Evolutionary conservation across 2,113 vertebrate genomes (phyloP), one percentile per base, ranked within the genome.

Genomic region (Oryzias curvinotus): DNA sequence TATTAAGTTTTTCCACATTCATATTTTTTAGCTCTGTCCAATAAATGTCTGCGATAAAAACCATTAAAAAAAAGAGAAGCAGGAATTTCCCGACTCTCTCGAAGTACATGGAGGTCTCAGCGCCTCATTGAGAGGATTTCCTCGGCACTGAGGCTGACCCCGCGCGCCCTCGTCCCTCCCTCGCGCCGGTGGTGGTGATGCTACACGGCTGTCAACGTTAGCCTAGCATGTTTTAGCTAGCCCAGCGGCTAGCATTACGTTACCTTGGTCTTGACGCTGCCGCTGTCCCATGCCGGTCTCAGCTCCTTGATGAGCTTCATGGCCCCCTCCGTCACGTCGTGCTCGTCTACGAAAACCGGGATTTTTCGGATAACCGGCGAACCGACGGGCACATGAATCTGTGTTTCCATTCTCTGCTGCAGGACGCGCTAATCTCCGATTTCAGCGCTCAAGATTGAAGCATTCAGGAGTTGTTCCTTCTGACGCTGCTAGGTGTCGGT

Each of bases 251-350:
- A 62, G 51, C 44, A 5, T 77, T 88, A 98, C 96, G 6, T 77
- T 89, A 98, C 96, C 96, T 98, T 98, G 65, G 95, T 98, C 66
- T 86, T 91, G 81, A 97, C 92, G 21, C 61, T 84, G 66, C 78
- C 83, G 17, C 81, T 45, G 44, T 94, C 92, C 96, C 96, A 97
- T 36, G 79, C 78, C 36, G 96, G 96, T 84, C 96, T 91, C 64
- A 98, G 94, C 84, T 93, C 91, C 72, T 90, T 92, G 25, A 98
- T 92, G 51, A 98, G 91, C 83, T 89, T 85, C 89, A 97, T 87
- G 28, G 95, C 95, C 0, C 96, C 96, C 7, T 93, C 93, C 41
- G 88, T 87, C 56, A 98, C 94, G 49, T 95, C 85, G 58, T 92
- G 88, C 26, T 95, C 96, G 21, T 98, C 94, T 83, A 98, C 95